These are phyloP conservation scores for Streblospio benedicti DNA, from an alignment of 1,140 invertebrate genomes.

Conservation along the genomic window DNA sequence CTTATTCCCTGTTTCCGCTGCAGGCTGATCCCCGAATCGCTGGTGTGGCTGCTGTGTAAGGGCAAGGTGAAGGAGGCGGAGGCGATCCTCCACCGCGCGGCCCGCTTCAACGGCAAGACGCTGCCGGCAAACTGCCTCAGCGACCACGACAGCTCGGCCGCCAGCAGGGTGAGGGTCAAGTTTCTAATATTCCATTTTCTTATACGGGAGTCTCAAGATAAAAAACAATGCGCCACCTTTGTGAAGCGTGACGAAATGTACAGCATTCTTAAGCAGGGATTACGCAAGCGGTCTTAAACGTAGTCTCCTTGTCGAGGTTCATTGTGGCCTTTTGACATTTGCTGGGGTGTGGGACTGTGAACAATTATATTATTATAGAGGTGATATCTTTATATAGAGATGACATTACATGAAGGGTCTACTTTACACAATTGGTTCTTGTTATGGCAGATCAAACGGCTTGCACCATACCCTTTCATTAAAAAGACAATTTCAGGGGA, in stretches of 20 bases:
- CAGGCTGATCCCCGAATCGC: slow-evolving; percentile 19
- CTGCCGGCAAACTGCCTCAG: neutral
- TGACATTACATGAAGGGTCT: too few species aligned
- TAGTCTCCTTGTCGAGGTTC: too few species aligned
- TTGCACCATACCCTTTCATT: too few species aligned
- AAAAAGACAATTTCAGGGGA: too few species aligned
- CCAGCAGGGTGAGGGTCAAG: too few species aligned
- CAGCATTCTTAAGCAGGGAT: neutral
- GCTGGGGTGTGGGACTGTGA: too few species aligned
- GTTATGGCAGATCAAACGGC: too few species aligned
- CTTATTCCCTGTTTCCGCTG: too few species aligned
- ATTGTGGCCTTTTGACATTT: too few species aligned
- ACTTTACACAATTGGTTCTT: too few species aligned
- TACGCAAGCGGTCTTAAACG: neutral
- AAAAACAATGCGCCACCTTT: neutral
- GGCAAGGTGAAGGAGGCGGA: slow-evolving; percentile 16
- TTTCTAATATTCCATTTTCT: neutral
- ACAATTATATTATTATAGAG: too few species aligned
- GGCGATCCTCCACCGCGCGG: slow-evolving; percentile 14
- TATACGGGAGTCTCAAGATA: neutral
- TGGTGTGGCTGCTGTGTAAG: slow-evolving; percentile 21
- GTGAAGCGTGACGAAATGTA: neutral
- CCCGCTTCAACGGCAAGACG: slow-evolving; percentile 14
- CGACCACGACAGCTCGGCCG: neutral
- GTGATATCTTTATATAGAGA: too few species aligned